Conservation (phyloP, 2,113 vertebrate genomes). For the Pluvianellus socialis region DNA sequence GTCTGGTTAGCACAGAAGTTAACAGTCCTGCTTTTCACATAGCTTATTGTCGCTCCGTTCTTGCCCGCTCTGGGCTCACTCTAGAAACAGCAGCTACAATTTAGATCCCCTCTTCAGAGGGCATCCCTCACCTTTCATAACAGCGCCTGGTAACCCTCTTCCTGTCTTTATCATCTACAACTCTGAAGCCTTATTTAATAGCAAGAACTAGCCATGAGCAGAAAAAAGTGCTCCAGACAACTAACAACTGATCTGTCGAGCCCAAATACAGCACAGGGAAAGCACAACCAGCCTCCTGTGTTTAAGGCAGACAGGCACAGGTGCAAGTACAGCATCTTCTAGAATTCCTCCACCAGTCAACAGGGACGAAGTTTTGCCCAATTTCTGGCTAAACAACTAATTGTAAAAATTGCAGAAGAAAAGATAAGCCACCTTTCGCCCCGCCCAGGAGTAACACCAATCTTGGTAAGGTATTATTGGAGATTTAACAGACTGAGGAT, state of each 20-base stretch:
- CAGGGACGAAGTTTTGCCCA: background rate
- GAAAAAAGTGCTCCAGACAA: background rate
- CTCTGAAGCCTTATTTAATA: background rate
- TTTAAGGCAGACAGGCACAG: background rate
- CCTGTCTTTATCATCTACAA: background rate
- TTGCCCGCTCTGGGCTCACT: background rate
- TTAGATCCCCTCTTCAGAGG: background rate
- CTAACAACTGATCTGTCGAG: background rate
- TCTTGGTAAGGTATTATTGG: background rate
- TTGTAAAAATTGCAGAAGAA: background rate
- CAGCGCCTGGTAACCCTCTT: background rate
- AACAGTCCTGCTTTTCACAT: background rate
- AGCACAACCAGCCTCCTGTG: background rate
- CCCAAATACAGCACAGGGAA: background rate
- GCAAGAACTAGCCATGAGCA: background rate
- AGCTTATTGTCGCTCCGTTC: background rate
- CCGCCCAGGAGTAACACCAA: background rate
- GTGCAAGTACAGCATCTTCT: background rate
- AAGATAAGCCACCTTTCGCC: background rate
- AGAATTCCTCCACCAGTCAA: rapidly evolving
- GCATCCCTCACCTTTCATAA: background rate
- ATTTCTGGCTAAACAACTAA: background rate
- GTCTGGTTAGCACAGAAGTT: background rate
- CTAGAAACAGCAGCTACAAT: background rate
- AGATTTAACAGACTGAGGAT: background rate